These are phyloP conservation scores for Himalopsyche tibetana DNA, from an alignment of 2,888 invertebrate species.

Conservation along the genomic window DNA sequence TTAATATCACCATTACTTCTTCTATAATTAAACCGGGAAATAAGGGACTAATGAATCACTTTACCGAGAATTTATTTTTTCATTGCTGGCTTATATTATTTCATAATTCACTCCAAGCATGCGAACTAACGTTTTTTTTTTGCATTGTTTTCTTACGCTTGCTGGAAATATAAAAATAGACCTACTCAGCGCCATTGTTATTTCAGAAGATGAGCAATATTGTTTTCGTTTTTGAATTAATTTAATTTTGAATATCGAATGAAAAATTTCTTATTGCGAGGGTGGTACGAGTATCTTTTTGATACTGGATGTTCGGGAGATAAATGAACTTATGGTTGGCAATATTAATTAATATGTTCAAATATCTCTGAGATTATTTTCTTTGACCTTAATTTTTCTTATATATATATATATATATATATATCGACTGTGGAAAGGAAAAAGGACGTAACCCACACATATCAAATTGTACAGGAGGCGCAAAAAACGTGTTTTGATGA, in stretches of 20 bases:
- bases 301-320: too few relatives aligned
- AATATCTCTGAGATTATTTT: too few relatives aligned
- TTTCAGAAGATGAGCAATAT: neutral
- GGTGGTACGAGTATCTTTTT: too few relatives aligned
- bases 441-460: too few relatives aligned
- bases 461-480: too few relatives aligned
- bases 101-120: neutral
- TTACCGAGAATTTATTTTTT: neutral
- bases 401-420: too few relatives aligned
- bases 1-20: neutral
- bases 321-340: too few relatives aligned
- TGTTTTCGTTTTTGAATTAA: neutral
- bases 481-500: too few relatives aligned
- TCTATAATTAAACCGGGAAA: neutral
- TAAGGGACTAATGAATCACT: neutral
- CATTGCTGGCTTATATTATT: neutral
- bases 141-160: neutral
- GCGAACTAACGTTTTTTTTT: neutral
- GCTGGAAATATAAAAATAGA: neutral
- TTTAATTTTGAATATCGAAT: neutral
- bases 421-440: too few relatives aligned
- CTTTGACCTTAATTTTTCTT: too few relatives aligned
- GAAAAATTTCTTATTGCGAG: neutral
- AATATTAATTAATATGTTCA: too few relatives aligned
- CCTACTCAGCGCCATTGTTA: neutral